phyloP scores from a whole-genome alignment of 1,140 invertebrate genomes.

The Nasonia longicornis region DNA sequence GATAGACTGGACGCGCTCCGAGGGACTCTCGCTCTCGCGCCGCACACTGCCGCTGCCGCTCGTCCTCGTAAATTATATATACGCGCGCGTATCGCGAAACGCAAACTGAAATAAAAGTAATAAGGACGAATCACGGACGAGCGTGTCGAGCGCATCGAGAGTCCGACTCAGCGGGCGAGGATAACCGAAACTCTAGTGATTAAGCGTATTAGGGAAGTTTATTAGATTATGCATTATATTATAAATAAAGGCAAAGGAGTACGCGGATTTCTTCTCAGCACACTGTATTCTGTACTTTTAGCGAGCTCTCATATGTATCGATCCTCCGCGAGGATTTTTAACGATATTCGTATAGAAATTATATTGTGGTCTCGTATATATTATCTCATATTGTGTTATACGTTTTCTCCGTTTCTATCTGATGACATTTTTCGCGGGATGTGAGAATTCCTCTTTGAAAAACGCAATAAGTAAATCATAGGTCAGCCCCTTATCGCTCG shows the following conservation, averaged over 20 bases:
- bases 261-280: background rate
- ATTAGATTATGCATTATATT: conserved; percentile 49
- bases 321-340: background rate
- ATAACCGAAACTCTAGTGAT: conserved; percentile 63
- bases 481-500: background rate
- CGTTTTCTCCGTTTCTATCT: too few relatives aligned
- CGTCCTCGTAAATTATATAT: conserved; percentile 46
- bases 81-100: conserved; percentile 41
- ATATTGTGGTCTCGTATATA: too few relatives aligned
- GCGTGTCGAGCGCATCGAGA: conserved; percentile 47
- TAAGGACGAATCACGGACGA: conserved; percentile 10
- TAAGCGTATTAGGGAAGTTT: conserved; percentile 62
- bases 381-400: too few relatives aligned
- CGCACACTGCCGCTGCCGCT: background rate
- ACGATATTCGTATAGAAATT: background rate
- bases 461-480: too few relatives aligned
- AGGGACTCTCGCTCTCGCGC: conserved; percentile 55
- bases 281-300: background rate
- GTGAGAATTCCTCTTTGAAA: too few relatives aligned
- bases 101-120: conserved; percentile 43
- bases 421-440: too few relatives aligned
- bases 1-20: conserved; percentile 68
- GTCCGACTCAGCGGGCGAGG: conserved; percentile 68
- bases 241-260: conserved; percentile 40
- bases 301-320: background rate